Base-by-base conservation (phyloP, 2,113 vertebrate species). In the Xerus inauris region DNA sequence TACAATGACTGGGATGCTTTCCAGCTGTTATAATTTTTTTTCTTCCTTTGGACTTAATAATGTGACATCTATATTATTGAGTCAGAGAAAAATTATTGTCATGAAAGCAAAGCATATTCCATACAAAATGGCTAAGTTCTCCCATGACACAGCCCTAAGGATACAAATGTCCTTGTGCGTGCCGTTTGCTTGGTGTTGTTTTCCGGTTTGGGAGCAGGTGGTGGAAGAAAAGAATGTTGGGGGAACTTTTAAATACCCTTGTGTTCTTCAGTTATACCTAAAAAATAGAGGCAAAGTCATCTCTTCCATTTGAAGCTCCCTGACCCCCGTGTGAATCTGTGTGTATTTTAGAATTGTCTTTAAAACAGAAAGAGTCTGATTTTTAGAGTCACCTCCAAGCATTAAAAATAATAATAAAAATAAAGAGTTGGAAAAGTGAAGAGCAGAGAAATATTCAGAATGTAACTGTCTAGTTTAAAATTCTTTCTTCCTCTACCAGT, bases 21-120 rank as follows among this genome's bases (percentile, higher is more conserved):
- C 30, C 20, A 88, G 65, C 6, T 77, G 32, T 82, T 69, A 2
- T 49, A 30, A 32, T 54, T 80, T 80, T 76, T 64, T 90, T 76
- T 35, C 62, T 89, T 86, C 62, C 42, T 57, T 88, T 88, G 72
- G 28, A 91, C 24, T 96, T 96, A 77, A 77, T 72, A 94, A 86
- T 9, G 8, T 85, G 67, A 42, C 62, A 72, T 89, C 94, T 93
- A 85, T 92, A 42, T 73, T 76, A 88, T 35, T 97, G 93, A 95
- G 51, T 97, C 76, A 97, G 96, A 98, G 95, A 97, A 91, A 98
- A 95, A 89, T 89, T 92, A 83, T 79, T 96, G 67, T 96, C 82
- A 47, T 12, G 35, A 97, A 97, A 96, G 75, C 87, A 97, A 97
- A 97, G 91, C 30, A 28, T 73, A 51, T 65, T 90, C 35, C 47